phyloP scores from a whole-genome alignment of 2,888 invertebrate genomes.

The Zygothrica quintamaculata region DNA sequence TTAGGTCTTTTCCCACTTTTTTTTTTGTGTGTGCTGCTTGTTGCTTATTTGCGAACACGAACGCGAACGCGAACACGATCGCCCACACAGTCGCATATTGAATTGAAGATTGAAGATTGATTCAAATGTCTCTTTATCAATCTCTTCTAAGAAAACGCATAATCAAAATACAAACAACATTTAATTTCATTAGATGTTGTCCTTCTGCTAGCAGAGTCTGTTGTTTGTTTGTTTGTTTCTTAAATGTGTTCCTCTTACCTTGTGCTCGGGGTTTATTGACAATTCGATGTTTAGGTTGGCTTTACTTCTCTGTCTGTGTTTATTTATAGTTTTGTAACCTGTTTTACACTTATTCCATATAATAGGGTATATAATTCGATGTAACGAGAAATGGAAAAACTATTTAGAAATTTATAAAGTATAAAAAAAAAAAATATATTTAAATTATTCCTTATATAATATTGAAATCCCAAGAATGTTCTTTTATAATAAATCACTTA shows the following conservation, averaged over 20 bases:
- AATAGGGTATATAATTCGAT: no score
- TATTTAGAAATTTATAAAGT: no score
- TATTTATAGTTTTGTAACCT: constrained; percentile 18
- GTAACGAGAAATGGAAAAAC: no score
- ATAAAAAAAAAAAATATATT: no score
- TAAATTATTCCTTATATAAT: no score
- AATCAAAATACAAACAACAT: constrained; percentile 29
- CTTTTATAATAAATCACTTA: no score
- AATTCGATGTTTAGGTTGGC: constrained; percentile 67
- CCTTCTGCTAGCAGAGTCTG: constrained; percentile 37
- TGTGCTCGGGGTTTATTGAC: constrained; percentile 62
- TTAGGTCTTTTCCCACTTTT: constrained; percentile 34
- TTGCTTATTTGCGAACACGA: no score
- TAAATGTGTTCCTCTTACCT: constrained; percentile 43
- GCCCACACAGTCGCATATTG: no score
- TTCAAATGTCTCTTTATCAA: no score
- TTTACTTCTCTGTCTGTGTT: constrained; percentile 23
- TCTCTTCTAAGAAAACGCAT: constrained; percentile 38
- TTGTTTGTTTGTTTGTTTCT: constrained; percentile 15
- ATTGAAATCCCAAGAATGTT: no score
- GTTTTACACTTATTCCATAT: constrained; percentile 2
- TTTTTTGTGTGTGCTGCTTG: no score
- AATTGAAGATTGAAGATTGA: no score
- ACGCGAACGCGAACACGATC: constrained; percentile 37
- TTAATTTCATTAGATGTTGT: constrained; percentile 38